Base-by-base conservation (phyloP, 1,140 invertebrate species). In the Diorhabda elongata region DNA sequence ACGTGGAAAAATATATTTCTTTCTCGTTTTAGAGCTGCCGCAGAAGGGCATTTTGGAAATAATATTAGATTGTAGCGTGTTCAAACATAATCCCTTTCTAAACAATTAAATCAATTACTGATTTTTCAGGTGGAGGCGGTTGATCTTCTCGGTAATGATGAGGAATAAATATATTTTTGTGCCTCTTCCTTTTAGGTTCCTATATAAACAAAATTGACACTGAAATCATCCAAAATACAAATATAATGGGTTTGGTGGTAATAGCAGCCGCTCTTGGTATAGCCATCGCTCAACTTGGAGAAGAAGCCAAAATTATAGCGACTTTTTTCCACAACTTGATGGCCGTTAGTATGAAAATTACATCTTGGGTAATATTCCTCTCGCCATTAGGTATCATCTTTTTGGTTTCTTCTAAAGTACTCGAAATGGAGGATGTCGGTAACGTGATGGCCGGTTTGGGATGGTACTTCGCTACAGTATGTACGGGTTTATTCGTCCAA, bases 361-460 rank as follows among this genome's bases (percentile, higher is more conserved):
- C 90, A 4, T 87, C 86, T 42, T 89, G 88, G 86, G 87, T 91
- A 6, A 90, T 91, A 70, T 89, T 87, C 87, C 82, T 94, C 67
- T 94, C 93, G 5, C 94, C 94, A 0, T 76, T 94, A 9, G 93
- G 93, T 71, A 92, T 96, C 6, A 82, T 92, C 2, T 96, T 93
- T 77, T 82, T 96, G 68, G 90, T 96, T 44, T 85, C 90, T 9
- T 86, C 89, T 4, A 93, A 94, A 78, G 89, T 96, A 43, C 79
- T 93, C 5, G 90, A 90, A 74, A 93, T 95, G 85, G 84, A 92
- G 52, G 88, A 92, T 74, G 85, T 95, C 67, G 84, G 83, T 2
- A 84, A 87, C 56, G 86, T 93, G 57, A 84, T 92, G 56, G 85
- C 87, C 65, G 88, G 91, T 76, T 81, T 96, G n/a, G 93, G 93